These are phyloP conservation scores for Meloidogyne exigua DNA, from an alignment of 1,140 invertebrate genomes.

Conservation along the genomic window DNA sequence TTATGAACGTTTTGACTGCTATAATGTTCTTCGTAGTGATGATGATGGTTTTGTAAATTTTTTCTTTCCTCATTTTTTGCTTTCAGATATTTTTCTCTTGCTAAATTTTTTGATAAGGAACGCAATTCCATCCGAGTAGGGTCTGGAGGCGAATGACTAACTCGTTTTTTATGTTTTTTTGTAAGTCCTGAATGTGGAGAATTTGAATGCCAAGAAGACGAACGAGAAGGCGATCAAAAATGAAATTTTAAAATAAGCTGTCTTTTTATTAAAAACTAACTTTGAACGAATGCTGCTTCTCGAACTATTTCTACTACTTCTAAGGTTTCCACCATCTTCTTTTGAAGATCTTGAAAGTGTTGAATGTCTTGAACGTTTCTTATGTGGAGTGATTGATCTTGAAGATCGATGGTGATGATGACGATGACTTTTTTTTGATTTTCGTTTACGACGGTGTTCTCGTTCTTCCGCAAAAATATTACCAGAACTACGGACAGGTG, in stretches of 20 bases:
- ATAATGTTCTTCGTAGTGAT: not conserved
- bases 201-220: not conserved
- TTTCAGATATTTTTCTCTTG: slow-evolving; percentile 3
- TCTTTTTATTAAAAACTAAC: not conserved
- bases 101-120: not conserved
- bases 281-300: not conserved
- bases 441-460: not conserved
- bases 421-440: not conserved
- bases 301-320: not conserved
- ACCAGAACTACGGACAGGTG: slow-evolving; percentile 20
- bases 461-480: slow-evolving; percentile 24
- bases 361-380: not conserved
- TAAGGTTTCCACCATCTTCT: not conserved
- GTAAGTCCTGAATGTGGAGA: not conserved
- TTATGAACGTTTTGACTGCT: not conserved
- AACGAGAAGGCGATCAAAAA: not conserved
- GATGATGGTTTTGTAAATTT: not conserved
- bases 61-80: not conserved
- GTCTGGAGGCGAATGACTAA: not conserved
- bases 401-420: not conserved
- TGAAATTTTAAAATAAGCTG: not conserved
- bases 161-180: not conserved
- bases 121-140: not conserved
- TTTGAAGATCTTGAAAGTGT: not conserved
- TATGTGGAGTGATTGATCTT: slow-evolving; percentile 11